These are phyloP conservation scores for Condylostylus longicornis DNA, from an alignment of 1,140 invertebrate genomes.

Conservation along the genomic window DNA sequence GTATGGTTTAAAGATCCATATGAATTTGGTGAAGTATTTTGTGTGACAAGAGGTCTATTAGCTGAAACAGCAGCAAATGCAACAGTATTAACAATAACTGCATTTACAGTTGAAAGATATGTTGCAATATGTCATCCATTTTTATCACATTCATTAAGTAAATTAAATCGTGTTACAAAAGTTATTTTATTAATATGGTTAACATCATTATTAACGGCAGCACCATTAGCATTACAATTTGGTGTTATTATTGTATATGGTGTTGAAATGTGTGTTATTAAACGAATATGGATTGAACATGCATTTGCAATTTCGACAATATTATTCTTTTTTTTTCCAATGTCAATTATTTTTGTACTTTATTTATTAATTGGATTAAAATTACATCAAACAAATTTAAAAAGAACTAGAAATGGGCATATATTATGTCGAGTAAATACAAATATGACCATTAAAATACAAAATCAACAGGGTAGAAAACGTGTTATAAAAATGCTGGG, in stretches of 20 bases:
- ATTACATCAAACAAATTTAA: conserved; percentile 32
- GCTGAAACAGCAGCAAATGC: conserved; percentile 86
- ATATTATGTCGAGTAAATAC: background rate
- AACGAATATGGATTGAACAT: conserved; percentile 39
- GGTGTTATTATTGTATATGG: conserved; percentile 41
- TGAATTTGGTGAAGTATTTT: conserved; percentile 72
- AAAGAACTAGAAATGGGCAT: conserved; percentile 9
- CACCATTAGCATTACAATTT: conserved; percentile 65
- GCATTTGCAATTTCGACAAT: conserved; percentile 57
- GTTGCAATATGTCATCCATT: conserved; percentile 89
- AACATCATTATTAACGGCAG: conserved; percentile 52
- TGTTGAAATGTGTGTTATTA: conserved; percentile 38
- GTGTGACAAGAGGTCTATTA: conserved; percentile 64
- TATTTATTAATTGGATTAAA: conserved; percentile 55
- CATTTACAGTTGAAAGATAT: conserved; percentile 90
- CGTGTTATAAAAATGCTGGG: conserved; percentile 49
- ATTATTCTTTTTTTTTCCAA: conserved; percentile 62
- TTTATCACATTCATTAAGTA: conserved; percentile 70
- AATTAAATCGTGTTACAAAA: conserved; percentile 52
- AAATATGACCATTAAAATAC: conserved; percentile 10
- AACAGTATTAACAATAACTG: conserved; percentile 81
- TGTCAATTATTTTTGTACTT: conserved; percentile 55
- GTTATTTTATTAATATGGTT: conserved; percentile 57
- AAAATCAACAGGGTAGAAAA: conserved; percentile 33
- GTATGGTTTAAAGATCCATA: conserved; percentile 82